Evolutionary conservation across 2,888 invertebrate species (phyloP).

Genomic region (Cheilosia variabilis): DNA sequence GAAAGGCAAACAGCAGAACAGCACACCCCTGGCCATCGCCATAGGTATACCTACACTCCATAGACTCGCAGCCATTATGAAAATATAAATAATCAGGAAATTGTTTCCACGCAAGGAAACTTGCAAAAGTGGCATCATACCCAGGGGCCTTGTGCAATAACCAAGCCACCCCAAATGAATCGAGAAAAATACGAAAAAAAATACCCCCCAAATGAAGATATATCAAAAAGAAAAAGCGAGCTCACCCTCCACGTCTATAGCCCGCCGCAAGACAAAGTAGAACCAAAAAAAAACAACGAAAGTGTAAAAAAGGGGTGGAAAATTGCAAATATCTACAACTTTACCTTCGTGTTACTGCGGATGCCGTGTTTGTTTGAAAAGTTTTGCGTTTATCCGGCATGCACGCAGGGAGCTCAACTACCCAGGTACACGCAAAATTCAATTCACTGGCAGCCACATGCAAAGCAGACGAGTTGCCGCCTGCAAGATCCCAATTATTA

Average conservation of each 20-base stretch:
- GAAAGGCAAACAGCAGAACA: slow-evolving; percentile 25
- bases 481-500: slow-evolving; percentile 33
- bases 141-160: slow-evolving; percentile 22
- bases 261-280: slow-evolving; percentile 26
- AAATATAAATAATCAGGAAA: slow-evolving; percentile 62
- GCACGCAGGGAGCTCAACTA: slow-evolving; percentile 5
- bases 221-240: slow-evolving; percentile 49
- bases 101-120: slow-evolving; percentile 44
- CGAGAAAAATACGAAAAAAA: slow-evolving; percentile 10
- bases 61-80: neutral
- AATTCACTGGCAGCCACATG: slow-evolving; percentile 39
- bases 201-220: slow-evolving; percentile 51
- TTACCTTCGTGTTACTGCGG: slow-evolving; percentile 58
- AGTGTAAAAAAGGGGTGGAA: slow-evolving; percentile 56
- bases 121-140: slow-evolving; percentile 39
- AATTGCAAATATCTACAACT: slow-evolving; percentile 33
- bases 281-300: slow-evolving; percentile 39
- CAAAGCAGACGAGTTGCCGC: slow-evolving; percentile 28
- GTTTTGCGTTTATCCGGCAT: slow-evolving; percentile 39
- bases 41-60: neutral
- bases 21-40: neutral
- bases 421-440: slow-evolving; percentile 42
- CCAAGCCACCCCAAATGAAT: slow-evolving; percentile 16
- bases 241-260: neutral
- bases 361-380: slow-evolving; percentile 51